Evolutionary conservation across 2,113 vertebrate species (phyloP), one percentile per base, ranked within the genome.

Genomic region (Empidonax traillii): DNA sequence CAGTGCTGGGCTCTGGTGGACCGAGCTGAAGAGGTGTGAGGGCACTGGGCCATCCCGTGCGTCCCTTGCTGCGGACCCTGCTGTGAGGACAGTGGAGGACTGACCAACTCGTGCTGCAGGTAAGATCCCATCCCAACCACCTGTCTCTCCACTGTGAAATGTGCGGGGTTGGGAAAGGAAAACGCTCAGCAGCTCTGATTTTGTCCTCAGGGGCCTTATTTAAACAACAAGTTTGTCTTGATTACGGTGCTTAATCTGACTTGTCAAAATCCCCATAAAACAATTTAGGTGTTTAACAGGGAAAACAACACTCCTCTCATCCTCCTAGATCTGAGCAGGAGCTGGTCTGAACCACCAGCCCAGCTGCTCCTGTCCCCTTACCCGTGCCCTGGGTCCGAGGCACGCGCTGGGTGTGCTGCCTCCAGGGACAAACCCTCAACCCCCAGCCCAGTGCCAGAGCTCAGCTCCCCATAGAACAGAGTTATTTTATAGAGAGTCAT

Each of bases 191-290:
- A 85, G 47, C 62, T 73, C 58, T 46, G 62, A 37, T 76, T 69
- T 49, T 78, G 62, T 94, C 73, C 46, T 41, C n/a, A n/a, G 68
- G 55, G 71, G 24, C 76, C 78, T 93, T 94, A 67, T 95, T 96
- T 94, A 94, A 96, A 91, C 88, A 93, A 89, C 53, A 77, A 43
- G 74, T 93, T 90, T 96, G 87, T 96, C 91, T 96, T 94, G 83
- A 96, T 97, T 96, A 94, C 4, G 3, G 71, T 25, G 25, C 74
- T 85, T 95, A 91, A 95, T 86, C 33, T 77, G 74, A 80, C 62
- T 71, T 93, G 77, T 96, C 92, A 96, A 74, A 95, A 82, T 69
- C 69, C 76, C 51, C 51, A n/a, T 80, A 77, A 91, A 94, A 78
- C 56, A 24, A 18, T 87, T 86, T 75, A 52, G 43, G n/a, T 89